Evolutionary conservation across 2,113 vertebrate species (phyloP), one percentile per base, ranked within the genome.

Genomic region (Erythrolamprus reginae): DNA sequence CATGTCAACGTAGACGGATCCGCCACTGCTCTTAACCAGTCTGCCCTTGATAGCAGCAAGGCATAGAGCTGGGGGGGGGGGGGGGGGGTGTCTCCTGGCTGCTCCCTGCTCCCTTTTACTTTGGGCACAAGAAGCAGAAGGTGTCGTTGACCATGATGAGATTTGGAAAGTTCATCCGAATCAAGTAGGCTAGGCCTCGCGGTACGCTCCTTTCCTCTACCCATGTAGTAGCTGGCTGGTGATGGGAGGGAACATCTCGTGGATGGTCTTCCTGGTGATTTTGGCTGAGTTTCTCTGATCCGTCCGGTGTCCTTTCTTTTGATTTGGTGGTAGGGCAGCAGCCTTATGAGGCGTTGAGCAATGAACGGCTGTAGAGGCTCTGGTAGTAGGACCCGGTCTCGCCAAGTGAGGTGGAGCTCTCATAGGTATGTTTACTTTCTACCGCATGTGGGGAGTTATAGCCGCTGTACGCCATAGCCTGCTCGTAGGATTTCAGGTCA

Each of bases 381-480:
- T 98, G 98, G 94, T 98, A 99, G 94, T 98, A 98, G 33, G 97
- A 95, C 0, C 98, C 97, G 0, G 98, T 97, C 93, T 99, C 98
- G 82, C 97, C 97, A 48, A 96, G 86, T 0, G 97, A 97, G 0
- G 97, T 97, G 0, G 93, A 93, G 2, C 94, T 96, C 92, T 98
- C 98, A 0, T 98, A 98, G 95, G 98, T 93, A 94, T 97, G 97
- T 93, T 98, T 98, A 94, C 97, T 51, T 13, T 95, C 96, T 84
- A 97, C 93, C 0, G 97, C 95, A 10, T 97, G 97, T 50, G 95
- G 90, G n/a, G 95, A 85, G 48, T 96, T 0, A 90, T 97, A 98
- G 93, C 96, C 93, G 84, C 97, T 97, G 95, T 98, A 98, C 47
- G 97, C 97, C 97, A 98, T 97, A 88, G 98, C 94, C 94, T 98